Conservation (phyloP, 53 echinoderm and acorn worm genomes). For the Pentamera pediparva region DNA sequence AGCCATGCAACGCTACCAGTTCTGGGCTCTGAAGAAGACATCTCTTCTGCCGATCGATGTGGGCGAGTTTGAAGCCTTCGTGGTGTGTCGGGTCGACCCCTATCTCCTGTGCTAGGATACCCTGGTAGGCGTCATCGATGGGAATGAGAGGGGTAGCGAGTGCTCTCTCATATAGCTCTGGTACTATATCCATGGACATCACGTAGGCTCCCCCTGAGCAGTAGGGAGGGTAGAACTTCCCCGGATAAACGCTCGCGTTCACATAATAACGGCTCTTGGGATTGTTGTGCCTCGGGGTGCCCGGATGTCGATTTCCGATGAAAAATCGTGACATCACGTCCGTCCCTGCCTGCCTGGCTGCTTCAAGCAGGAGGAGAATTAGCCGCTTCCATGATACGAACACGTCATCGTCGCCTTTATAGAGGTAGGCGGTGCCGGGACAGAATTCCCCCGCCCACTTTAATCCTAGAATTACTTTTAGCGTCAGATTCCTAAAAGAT, state of each 20-base stretch:
- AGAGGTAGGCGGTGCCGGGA: conserved; percentile 41
- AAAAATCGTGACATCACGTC: conserved; percentile 8
- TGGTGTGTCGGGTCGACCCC: conserved; percentile 33
- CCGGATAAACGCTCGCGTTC: background rate
- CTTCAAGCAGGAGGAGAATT: conserved; percentile 1
- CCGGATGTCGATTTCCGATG: conserved; percentile 13
- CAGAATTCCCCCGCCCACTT: conserved; percentile 50
- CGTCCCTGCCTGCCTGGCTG: background rate
- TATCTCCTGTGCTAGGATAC: conserved; percentile 30
- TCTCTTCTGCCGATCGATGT: conserved; percentile 47
- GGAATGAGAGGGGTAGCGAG: conserved; percentile 20
- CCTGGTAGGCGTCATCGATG: conserved; percentile 51
- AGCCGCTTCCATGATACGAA: conserved; percentile 40
- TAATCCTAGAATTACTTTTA: conserved; percentile 55
- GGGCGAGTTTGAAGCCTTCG: background rate
- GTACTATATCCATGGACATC: conserved; percentile 34
- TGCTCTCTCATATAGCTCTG: conserved; percentile 19
- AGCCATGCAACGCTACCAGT: conserved; percentile 66
- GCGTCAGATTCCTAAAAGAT: conserved; percentile 49
- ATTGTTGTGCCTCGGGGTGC: background rate
- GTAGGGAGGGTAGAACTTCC: conserved; percentile 36
- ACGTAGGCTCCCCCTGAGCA: conserved; percentile 49
- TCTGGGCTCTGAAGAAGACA: conserved; percentile 56
- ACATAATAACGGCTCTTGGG: conserved; percentile 27
- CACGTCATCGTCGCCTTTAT: conserved; percentile 67